These are phyloP conservation scores for Liparis tanakae DNA, from an alignment of 2,797 vertebrate species.

Conservation along the genomic window DNA sequence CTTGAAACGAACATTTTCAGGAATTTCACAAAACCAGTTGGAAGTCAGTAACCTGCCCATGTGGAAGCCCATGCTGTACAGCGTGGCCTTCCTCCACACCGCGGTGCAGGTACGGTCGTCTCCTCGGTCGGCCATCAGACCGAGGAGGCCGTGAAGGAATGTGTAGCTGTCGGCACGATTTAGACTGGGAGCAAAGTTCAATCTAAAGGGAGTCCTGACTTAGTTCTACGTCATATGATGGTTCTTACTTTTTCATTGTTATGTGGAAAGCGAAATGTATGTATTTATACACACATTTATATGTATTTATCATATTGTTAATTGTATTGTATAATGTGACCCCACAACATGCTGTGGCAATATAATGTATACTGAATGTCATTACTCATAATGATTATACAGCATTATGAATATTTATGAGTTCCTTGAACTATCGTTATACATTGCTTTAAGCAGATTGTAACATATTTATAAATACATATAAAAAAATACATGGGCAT, in stretches of 20 bases:
- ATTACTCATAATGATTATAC: neutral
- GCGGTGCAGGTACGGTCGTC: conserved; percentile 77
- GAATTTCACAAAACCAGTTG: conserved; percentile 86
- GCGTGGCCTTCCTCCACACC: conserved; percentile 88
- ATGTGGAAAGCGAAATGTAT: neutral
- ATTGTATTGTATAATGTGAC: neutral
- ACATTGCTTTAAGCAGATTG: neutral
- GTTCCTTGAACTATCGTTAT: neutral
- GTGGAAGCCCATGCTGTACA: conserved; percentile 89
- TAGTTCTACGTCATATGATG: neutral
- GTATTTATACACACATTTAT: neutral
- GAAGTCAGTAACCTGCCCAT: conserved; percentile 83
- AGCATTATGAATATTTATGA: neutral
- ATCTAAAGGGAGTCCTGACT: conserved; percentile 1
- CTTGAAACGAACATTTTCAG: conserved; percentile 86
- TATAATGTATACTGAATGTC: neutral
- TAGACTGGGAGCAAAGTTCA: neutral
- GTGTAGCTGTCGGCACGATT: conserved; percentile 1
- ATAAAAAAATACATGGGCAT: neutral
- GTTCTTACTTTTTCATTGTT: conserved; percentile 3
- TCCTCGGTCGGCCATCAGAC: neutral
- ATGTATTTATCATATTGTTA: neutral
- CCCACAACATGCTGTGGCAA: neutral
- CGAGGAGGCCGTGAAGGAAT: neutral
- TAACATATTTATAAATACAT: neutral